Evolutionary conservation across 2,888 invertebrate species (phyloP), one percentile per base, ranked within the genome.

Genomic region (Drosophila neotestacea): DNA sequence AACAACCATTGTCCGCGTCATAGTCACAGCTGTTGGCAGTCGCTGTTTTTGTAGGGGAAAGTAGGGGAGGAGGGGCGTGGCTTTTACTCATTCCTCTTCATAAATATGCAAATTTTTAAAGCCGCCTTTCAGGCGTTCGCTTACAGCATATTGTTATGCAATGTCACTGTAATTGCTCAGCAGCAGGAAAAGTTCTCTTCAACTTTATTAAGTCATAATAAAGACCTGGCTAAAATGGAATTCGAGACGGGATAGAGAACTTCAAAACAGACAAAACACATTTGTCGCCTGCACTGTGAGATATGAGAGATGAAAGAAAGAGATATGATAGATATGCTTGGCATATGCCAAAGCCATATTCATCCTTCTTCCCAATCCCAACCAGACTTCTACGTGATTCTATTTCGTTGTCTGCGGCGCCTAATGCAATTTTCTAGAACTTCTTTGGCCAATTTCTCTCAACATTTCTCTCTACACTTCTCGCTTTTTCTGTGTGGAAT

Each of bases 401-500:
- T 56, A 83, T 79, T 81, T 55, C 66, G 28, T 67, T 77, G 86
- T 81, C 81, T 81, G 84, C 38, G 68, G 46, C 34, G 51, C 64
- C 70, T 84, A 81, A 81, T 81, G 81, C 81, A 81, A 81, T 81
- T 86, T 86, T 71, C 81, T 51, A 48, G 42, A 64, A 66, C 52
- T 65, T 63, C 36, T 46, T 54, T 36, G n/a, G 4, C 13, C 11
- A 27, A 30, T 10, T 34, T 51, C 39, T 42, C 11, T 51, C 28
- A n/a, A 11, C 50, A 27, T 41, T 28, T 39, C 30, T 61, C 44
- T 22, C 42, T 11, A 22, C n/a, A 13, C 32, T 54, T 41, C 30
- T 36, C 16, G 30, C 13, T 28, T 4, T 54, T 64, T 44, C 42
- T 36, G 36, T 28, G 42, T 27, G 22, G n/a, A 30, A 46, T 41